These are phyloP conservation scores for Teleogryllus occipitalis DNA, from an alignment of 1,140 invertebrate genomes.

Conservation along the genomic window DNA sequence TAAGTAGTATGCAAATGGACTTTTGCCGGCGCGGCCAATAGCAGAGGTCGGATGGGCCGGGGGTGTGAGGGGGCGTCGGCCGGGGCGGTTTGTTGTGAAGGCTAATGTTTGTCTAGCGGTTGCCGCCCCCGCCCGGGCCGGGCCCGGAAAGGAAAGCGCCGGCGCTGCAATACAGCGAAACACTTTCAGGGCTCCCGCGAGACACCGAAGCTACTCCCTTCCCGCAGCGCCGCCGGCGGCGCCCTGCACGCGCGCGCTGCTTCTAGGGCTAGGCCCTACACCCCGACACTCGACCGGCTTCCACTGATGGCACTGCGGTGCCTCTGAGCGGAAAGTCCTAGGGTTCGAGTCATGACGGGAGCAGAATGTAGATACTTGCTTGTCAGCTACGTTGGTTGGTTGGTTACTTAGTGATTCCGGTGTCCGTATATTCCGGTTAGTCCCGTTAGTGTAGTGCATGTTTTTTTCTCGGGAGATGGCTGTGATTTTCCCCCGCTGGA, in stretches of 20 bases:
- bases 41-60: neutral
- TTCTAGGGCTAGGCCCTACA: neutral
- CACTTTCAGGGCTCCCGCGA: neutral
- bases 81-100: neutral
- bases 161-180: neutral
- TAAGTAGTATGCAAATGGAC: slow-evolving; percentile 4
- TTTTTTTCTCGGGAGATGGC: too few relatives aligned
- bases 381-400: too few relatives aligned
- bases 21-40: neutral
- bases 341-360: too few relatives aligned
- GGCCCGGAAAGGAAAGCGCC: neutral
- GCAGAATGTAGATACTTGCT: too few relatives aligned
- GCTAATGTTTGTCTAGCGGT: neutral
- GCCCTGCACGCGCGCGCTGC: neutral
- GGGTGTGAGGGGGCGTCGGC: too few relatives aligned
- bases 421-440: too few relatives aligned
- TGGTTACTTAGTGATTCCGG: too few relatives aligned
- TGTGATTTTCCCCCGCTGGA: too few relatives aligned
- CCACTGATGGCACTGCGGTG: too few relatives aligned
- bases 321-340: too few relatives aligned
- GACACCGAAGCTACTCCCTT: neutral
- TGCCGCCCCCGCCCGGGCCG: neutral
- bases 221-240: too few relatives aligned
- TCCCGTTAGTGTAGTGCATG: too few relatives aligned
- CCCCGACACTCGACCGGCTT: neutral